Conservation (phyloP, 1,140 invertebrate genomes). For the Drosophila biarmipes region DNA sequence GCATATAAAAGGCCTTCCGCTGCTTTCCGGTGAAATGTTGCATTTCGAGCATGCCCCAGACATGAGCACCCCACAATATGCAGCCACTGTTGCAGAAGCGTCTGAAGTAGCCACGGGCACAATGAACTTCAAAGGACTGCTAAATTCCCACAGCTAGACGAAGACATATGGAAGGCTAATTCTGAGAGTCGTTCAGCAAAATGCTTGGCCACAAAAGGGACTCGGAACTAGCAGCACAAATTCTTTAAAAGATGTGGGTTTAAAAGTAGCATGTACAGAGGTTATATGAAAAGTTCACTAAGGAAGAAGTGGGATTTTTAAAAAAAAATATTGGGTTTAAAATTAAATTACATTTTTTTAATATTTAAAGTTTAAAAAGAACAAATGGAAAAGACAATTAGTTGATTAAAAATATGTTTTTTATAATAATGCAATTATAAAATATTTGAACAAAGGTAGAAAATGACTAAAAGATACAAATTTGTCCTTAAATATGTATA, state of each 20-base stretch:
- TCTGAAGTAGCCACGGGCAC: constrained; percentile 39
- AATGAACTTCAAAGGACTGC: constrained; percentile 39
- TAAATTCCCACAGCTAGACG: constrained; percentile 2
- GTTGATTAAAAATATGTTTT: too few species aligned
- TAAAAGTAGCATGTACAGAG: too few species aligned
- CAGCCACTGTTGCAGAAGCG: constrained; percentile 35
- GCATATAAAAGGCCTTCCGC: constrained; percentile 77
- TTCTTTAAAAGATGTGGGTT: neutral
- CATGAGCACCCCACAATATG: constrained; percentile 61
- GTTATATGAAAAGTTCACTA: too few species aligned
- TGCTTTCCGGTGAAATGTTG: constrained; percentile 78
- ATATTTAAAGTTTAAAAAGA: too few species aligned
- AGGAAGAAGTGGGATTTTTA: too few species aligned
- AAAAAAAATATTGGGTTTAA: too few species aligned
- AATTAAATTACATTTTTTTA: too few species aligned
- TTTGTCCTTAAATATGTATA: too few species aligned
- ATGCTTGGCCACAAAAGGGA: neutral
- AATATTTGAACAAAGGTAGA: too few species aligned
- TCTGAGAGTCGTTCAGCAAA: constrained; percentile 4
- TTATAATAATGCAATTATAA: too few species aligned
- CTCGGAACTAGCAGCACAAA: neutral
- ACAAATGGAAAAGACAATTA: too few species aligned
- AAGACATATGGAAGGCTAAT: constrained; percentile 16
- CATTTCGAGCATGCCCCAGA: constrained; percentile 68
- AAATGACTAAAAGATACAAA: too few species aligned